These are phyloP conservation scores for Rhagologus leucostigma DNA, from an alignment of 2,113 vertebrate species.

Conservation along the genomic window DNA sequence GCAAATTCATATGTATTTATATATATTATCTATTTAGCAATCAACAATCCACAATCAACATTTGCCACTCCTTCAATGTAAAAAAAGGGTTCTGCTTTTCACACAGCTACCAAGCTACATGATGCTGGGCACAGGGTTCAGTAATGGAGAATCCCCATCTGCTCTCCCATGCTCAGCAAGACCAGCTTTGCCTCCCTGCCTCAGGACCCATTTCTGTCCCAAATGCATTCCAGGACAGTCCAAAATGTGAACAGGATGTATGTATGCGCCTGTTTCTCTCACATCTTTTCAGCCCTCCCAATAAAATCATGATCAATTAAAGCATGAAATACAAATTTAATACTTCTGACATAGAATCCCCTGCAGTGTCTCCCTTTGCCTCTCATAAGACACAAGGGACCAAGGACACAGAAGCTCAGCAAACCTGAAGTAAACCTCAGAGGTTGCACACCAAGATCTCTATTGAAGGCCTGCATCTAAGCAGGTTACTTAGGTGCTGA, in stretches of 20 bases:
- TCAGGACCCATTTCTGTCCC: background rate
- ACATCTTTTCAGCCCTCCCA: background rate
- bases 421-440: background rate
- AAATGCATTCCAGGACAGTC: background rate
- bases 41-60: background rate
- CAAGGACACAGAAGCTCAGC: background rate
- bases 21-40: background rate
- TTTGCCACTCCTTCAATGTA: background rate
- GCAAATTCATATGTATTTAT: accelerated
- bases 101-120: background rate
- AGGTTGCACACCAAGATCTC: background rate
- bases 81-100: background rate
- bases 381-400: background rate
- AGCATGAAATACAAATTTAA: background rate
- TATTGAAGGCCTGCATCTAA: background rate
- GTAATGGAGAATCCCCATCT: accelerated
- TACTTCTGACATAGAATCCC: background rate
- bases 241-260: background rate
- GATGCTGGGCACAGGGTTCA: background rate
- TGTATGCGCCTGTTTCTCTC: background rate
- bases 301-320: background rate
- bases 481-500: background rate
- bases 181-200: too few relatives aligned
- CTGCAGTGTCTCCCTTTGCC: background rate
- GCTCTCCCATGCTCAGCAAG: background rate